These are phyloP conservation scores for Perognathus longimembris DNA, from an alignment of 2,113 vertebrate genomes.

Conservation along the genomic window DNA sequence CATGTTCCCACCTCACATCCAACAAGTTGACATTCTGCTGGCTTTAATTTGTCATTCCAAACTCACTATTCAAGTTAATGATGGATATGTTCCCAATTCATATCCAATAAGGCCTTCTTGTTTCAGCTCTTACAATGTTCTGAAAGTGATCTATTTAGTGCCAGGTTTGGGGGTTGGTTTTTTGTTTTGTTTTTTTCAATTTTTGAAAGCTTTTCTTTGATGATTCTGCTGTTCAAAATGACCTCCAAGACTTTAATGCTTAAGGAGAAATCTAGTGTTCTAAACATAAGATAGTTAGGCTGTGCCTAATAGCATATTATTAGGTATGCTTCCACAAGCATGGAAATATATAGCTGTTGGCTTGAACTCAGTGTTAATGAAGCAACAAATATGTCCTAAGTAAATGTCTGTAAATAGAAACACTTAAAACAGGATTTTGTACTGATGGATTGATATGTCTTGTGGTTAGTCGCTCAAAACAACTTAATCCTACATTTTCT, in stretches of 20 bases:
- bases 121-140: background rate
- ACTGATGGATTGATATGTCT: background rate
- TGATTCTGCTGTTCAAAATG: background rate
- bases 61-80: background rate
- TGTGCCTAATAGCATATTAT: background rate
- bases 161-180: too few relatives aligned
- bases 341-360: background rate
- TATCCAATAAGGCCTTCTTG: background rate
- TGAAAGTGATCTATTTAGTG: background rate
- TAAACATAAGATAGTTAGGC: background rate
- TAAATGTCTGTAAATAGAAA: constrained; percentile 19
- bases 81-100: too few relatives aligned
- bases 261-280: background rate
- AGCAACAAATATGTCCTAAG: background rate
- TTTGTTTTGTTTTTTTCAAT: background rate
- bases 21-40: background rate
- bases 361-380: background rate
- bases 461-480: background rate
- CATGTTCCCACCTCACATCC: background rate
- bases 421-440: background rate
- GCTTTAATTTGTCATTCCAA: too few relatives aligned
- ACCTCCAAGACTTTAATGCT: background rate
- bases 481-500: background rate
- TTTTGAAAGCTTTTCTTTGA: background rate
- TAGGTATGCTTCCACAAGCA: background rate